A percentile compares a stretch with the other conserved stretches of the same genome.
Evolutionary conservation across 1,140 invertebrate species (phyloP).

Genomic region (Daktulosphaira vitifoliae): DNA sequence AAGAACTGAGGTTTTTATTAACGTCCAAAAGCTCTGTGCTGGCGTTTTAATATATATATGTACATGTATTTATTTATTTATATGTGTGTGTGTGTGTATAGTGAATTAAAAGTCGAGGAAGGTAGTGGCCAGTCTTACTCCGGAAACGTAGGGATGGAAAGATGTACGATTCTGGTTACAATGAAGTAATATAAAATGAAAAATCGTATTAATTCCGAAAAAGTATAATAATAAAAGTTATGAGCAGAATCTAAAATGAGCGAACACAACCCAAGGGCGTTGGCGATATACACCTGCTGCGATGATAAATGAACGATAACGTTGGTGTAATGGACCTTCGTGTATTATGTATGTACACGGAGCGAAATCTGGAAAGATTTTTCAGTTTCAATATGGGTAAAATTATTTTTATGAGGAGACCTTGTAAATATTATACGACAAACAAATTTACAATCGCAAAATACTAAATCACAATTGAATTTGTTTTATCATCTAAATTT

Average conservation of each 20-base stretch:
- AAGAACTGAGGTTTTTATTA: constrained; percentile 24
- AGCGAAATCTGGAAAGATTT: constrained; percentile 8
- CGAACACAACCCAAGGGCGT: not conserved
- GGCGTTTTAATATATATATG: constrained; percentile 26
- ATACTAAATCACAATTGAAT: too few relatives aligned
- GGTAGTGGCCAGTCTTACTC: not conserved
- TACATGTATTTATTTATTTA: too few relatives aligned
- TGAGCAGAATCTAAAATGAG: constrained; percentile 33
- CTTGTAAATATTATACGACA: too few relatives aligned
- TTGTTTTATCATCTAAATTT: too few relatives aligned
- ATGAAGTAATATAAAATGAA: constrained; percentile 34
- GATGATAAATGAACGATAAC: constrained; percentile 28
- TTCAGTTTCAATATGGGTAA: not conserved
- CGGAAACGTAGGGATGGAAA: constrained; percentile 30
- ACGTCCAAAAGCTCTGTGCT: constrained; percentile 21
- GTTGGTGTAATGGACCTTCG: too few relatives aligned
- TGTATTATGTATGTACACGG: too few relatives aligned
- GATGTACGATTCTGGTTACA: constrained; percentile 31
- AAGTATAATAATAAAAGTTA: constrained; percentile 33
- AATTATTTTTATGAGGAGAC: too few relatives aligned
- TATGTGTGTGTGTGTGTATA: not conserved
- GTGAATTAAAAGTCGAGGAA: constrained; percentile 6
- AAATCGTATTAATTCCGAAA: constrained; percentile 34
- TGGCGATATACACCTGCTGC: constrained; percentile 30
- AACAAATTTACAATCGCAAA: too few relatives aligned